Evolutionary conservation across 2,797 vertebrate species (phyloP), one percentile per base, ranked within the genome.

Genomic region (Eutrigla gurnardus): DNA sequence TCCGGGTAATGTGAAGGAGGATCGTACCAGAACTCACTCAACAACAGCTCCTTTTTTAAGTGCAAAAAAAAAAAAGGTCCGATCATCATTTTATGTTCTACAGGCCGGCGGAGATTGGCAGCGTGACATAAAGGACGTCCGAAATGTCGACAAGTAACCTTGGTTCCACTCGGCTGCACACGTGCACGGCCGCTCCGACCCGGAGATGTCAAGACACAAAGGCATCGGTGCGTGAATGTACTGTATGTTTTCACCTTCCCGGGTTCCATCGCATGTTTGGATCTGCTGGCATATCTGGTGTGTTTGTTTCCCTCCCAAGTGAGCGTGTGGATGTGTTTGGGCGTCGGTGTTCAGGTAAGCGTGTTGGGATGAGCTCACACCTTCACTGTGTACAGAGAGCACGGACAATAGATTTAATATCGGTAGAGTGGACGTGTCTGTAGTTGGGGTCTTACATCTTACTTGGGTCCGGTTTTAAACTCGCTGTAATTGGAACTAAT

Each of bases 101-200:
- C 4, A 46, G 42, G 15, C 32, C n/a, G 8, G 18, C 17, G 39
- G 43, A 40, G 58, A 69, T 42, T 37, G 74, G 12, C 72, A n/a
- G 63, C 32, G 65, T 63, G 78, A 61, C 77, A 75, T 6, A 42
- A 11, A 73, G 39, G 61, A 61, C 8, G 52, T 79, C 73, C 25
- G 62, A 75, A 35, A 63, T 8, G 4, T 53, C 73, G 80, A 77
- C 71, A 77, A 72, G 71, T 49, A 54, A 68, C 32, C 73, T 69
- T 53, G 62, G 71, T 83, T 80, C 32, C 59, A 47, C 68, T 67
- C 67, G 75, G 35, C 47, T 59, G 68, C n/a, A 25, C 11, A 39
- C 25, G 60, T 32, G 60, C 63, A 39, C 42, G 47, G 49, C 5
- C 65, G 66, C 18, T 65, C 25, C 5, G 46, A 33, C 14, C 3